Percentiles rank a stretch among this genome's conserved stretches.
phyloP scores from a whole-genome alignment of 2,888 invertebrate genomes.

The Melitaea athalia region DNA sequence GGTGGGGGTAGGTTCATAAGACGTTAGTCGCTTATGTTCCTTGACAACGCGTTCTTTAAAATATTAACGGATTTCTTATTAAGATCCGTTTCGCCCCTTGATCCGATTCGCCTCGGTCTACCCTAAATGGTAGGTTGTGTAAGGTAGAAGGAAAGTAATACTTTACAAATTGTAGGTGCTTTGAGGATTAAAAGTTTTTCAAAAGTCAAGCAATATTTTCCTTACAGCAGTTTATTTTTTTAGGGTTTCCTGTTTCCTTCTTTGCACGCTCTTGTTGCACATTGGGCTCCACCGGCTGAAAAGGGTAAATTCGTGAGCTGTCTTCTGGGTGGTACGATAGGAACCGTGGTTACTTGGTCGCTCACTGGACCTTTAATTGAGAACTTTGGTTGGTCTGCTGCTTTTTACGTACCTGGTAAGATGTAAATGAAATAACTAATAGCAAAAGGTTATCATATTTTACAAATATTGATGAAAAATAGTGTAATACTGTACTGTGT shows the following conservation, averaged over 20 bases:
- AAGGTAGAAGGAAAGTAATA: background rate
- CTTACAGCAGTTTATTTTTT: background rate
- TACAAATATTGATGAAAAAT: too few relatives aligned
- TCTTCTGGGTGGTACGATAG: slow-evolving; percentile 86
- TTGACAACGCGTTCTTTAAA: too few relatives aligned
- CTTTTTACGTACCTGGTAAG: slow-evolving; percentile 84
- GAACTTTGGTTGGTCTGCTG: slow-evolving; percentile 85
- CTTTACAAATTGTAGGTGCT: background rate
- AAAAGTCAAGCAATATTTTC: background rate
- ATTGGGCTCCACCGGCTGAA: slow-evolving; percentile 88
- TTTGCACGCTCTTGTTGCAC: slow-evolving; percentile 85
- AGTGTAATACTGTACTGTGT: too few relatives aligned
- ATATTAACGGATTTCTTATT: too few relatives aligned
- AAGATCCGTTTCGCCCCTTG: too few relatives aligned
- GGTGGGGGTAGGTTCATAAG: too few relatives aligned
- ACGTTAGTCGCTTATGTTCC: too few relatives aligned
- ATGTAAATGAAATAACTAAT: background rate
- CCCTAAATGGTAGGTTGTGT: too few relatives aligned
- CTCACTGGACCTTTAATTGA: slow-evolving; percentile 85
- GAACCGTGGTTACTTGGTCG: slow-evolving; percentile 87
- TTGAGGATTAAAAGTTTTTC: background rate
- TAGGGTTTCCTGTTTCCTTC: slow-evolving; percentile 85
- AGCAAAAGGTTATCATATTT: background rate
- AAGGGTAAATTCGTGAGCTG: slow-evolving; percentile 87
- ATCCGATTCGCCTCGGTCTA: too few relatives aligned